Base-by-base conservation (phyloP, 1,140 invertebrate genomes). In the Listronotus oregonensis region DNA sequence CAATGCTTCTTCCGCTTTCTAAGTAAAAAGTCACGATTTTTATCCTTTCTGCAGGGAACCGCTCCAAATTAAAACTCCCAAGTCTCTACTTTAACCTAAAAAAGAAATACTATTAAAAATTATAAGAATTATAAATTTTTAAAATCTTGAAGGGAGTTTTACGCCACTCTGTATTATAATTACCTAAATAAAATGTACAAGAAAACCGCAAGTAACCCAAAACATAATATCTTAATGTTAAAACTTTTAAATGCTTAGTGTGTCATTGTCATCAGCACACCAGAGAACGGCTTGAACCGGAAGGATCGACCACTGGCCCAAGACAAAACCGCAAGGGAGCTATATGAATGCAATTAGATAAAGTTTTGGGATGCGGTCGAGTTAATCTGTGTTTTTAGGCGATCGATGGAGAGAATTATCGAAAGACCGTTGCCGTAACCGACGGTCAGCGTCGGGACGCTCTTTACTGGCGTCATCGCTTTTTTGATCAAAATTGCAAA, bases 281-380 rank as follows among this genome's bases (percentile, higher is more conserved):
- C 17, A 18, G n/a, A 46, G 1, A 46, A 46, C 6, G 17, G 43
- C 14, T 12, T 15, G 43, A 18, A 46, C 7, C 11, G 43, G 43
- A 46, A 46, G 43, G 43, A 9, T 46, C 43, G 43, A 18, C 50
- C 17, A 5, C 17, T 1, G 21, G 62, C 56, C 56, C 47, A 69
- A 73, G 71, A 73, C 69, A 69, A 69, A 69, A 73, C 72, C 72
- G 63, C 72, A 70, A 43, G 68, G 58, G 71, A 72, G 69, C 71
- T 72, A 70, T 73, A 72, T 69, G 70, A 59, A 72, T 61, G 70
- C 72, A 73, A 73, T 73, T 73, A 73, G 72, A 73, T 73, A 70
- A 73, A 73, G 71, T 73, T 73, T 66, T 67, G 68, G 64, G 71
- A 66, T 72, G 72, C 58, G 72, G 72, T 50, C 71, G 70, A 72